Base-by-base conservation (phyloP, 2,888 invertebrate species). In the Hydropsyche betteni region DNA sequence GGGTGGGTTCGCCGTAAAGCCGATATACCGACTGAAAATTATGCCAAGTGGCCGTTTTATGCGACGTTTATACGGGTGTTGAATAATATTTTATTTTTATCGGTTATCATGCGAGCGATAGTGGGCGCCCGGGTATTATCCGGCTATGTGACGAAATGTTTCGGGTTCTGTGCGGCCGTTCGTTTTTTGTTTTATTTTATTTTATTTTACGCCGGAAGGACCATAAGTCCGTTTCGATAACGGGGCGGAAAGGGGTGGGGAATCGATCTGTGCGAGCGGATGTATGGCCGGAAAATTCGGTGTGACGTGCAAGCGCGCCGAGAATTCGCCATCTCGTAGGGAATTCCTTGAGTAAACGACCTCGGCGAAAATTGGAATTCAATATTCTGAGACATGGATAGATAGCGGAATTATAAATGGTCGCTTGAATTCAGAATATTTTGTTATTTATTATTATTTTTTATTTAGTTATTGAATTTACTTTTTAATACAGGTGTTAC, bases 31-130 rank as follows among this genome's bases (percentile, higher is more conserved):
- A 72, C 78, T 81, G 82, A 83, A 83, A 85, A 85, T 85, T 86
- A 87, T 86, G 83, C 85, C 82, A 83, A 85, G 85, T 84, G 85
- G 84, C 84, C 84, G 83, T 84, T 84, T 82, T 79, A 77, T 82
- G 81, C 83, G 85, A 85, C 85, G 81, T 86, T 86, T 85, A 84
- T 85, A 80, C 81, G 81, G 81, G 81, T 85, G 84, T 85, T 85
- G 85, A 86, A 84, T 85, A 83, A 85, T 86, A 84, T 83, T 86
- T 84, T 85, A 85, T 84, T 86, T 85, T 85, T 84, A 85, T 84
- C 82, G 82, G 80, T 80, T 81, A 81, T 81, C 80, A 81, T 82
- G 83, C 84, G 33, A 24, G 61, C 61, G 80, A 80, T 78, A 80
- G 75, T 77, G 76, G 58, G 75, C 74, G 69, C 33, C 14, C 36